Evolutionary conservation across 2,113 vertebrate species (phyloP).

Genomic region (Anoura caudifer): DNA sequence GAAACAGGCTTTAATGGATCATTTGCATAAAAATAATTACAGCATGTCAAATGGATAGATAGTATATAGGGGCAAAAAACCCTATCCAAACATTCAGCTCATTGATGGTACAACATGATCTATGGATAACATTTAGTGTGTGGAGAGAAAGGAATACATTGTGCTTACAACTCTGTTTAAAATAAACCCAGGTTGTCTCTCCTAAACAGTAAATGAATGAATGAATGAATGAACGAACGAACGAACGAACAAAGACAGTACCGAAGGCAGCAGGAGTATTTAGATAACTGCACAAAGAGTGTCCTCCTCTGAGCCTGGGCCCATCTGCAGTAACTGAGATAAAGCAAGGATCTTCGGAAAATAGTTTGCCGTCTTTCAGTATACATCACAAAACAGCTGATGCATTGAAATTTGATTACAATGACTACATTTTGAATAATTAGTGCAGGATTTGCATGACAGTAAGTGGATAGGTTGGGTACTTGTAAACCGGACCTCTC

Average conservation of each 20-base stretch:
- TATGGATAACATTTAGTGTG: neutral
- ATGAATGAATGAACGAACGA: neutral
- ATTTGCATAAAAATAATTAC: neutral
- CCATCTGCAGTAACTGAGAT: neutral
- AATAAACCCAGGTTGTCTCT: neutral
- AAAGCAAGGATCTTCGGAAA: neutral
- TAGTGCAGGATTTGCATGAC: neutral
- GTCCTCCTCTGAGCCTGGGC: neutral
- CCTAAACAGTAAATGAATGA: neutral
- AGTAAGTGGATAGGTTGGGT: neutral
- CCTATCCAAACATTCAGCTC: neutral
- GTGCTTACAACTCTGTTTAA: neutral
- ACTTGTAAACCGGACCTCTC: neutral
- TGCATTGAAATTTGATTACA: neutral
- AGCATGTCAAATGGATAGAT: neutral
- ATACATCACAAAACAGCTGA: neutral
- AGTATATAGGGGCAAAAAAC: neutral
- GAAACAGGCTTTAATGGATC: neutral
- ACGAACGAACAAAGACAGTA: neutral
- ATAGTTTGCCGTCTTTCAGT: neutral
- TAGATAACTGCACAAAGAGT: neutral
- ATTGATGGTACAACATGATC: neutral
- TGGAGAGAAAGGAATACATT: neutral
- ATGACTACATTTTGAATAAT: neutral
- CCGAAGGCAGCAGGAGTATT: neutral